These are phyloP conservation scores for Eriosoma lanigerum DNA, from an alignment of 1,140 invertebrate genomes.

Conservation along the genomic window DNA sequence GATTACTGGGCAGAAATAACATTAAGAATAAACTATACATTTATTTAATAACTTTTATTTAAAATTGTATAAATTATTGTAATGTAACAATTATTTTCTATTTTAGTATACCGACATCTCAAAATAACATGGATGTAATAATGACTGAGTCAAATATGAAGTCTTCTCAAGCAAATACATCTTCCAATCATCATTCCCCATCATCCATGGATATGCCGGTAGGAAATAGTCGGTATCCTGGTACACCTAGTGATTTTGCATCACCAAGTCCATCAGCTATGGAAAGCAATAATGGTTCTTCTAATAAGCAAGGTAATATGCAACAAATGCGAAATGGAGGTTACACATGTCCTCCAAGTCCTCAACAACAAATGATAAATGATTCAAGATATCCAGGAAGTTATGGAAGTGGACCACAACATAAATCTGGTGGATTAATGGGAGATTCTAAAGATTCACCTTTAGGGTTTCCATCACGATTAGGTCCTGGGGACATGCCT, in stretches of 20 bases:
- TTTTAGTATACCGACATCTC: constrained; percentile 24
- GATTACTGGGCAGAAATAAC: too few species aligned
- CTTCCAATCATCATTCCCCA: constrained; percentile 14
- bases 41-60: too few species aligned
- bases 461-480: constrained; percentile 53
- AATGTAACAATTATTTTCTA: neutral
- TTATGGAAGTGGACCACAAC: neutral
- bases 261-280: constrained; percentile 57
- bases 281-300: constrained; percentile 49
- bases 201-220: constrained; percentile 57
- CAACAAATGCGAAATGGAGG: constrained; percentile 56
- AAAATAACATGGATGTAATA: constrained; percentile 46
- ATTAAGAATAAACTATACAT: too few species aligned
- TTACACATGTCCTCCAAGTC: neutral
- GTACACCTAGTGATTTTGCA: constrained; percentile 55
- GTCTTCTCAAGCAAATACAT: constrained; percentile 12
- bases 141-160: constrained; percentile 42
- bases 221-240: constrained; percentile 59
- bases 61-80: too few species aligned
- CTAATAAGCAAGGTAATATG: too few species aligned
- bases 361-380: constrained; percentile 25
- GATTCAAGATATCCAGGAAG: constrained; percentile 4
- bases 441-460: constrained; percentile 54
- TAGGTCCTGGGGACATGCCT: constrained; percentile 72
- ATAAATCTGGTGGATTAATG: constrained; percentile 57